A percentile compares a stretch with the other conserved stretches of the same genome.
Evolutionary conservation across 2,888 invertebrate genomes (phyloP).

Genomic region (Aplocera efformata): DNA sequence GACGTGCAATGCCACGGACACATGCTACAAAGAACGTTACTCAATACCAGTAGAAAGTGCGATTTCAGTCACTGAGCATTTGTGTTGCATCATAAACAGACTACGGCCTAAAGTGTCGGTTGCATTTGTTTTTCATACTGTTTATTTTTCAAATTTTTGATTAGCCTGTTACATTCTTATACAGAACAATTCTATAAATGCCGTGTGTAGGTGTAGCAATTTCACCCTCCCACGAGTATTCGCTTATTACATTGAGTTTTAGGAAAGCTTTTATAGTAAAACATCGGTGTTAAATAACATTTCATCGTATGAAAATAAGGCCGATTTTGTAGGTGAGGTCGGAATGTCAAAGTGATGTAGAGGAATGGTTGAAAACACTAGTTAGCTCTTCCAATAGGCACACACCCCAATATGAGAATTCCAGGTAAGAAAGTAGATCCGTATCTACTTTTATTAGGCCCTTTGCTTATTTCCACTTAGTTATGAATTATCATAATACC

Average conservation of each 20-base stretch:
- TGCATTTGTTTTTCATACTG: slow-evolving; percentile 7
- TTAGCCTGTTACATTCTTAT: slow-evolving; percentile 30
- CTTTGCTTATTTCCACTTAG: too few relatives aligned
- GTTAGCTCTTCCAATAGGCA: slow-evolving; percentile 2
- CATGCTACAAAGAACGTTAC: slow-evolving; percentile 53
- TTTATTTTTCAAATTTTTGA: slow-evolving; percentile 16
- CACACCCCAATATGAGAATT: too few relatives aligned
- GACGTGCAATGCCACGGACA: slow-evolving; percentile 42
- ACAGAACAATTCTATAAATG: slow-evolving; percentile 40
- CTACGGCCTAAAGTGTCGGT: slow-evolving; percentile 19
- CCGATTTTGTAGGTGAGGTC: slow-evolving; percentile 1
- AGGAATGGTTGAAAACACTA: slow-evolving; percentile 6
- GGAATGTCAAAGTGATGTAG: slow-evolving; percentile 5
- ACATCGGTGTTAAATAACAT: slow-evolving; percentile 23
- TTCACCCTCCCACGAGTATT: slow-evolving; percentile 40
- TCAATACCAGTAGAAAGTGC: slow-evolving; percentile 65
- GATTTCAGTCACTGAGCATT: slow-evolving; percentile 57
- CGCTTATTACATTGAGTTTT: slow-evolving; percentile 25
- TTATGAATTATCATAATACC: too few relatives aligned
- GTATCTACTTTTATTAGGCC: too few relatives aligned
- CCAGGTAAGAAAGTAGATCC: too few relatives aligned
- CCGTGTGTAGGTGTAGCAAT: slow-evolving; percentile 42
- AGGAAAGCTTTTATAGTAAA: slow-evolving; percentile 29
- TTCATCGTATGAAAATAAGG: slow-evolving; percentile 13
- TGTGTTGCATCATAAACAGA: slow-evolving; percentile 55